Evolutionary conservation across 2,113 vertebrate species (phyloP).

Genomic region (Equus przewalskii): DNA sequence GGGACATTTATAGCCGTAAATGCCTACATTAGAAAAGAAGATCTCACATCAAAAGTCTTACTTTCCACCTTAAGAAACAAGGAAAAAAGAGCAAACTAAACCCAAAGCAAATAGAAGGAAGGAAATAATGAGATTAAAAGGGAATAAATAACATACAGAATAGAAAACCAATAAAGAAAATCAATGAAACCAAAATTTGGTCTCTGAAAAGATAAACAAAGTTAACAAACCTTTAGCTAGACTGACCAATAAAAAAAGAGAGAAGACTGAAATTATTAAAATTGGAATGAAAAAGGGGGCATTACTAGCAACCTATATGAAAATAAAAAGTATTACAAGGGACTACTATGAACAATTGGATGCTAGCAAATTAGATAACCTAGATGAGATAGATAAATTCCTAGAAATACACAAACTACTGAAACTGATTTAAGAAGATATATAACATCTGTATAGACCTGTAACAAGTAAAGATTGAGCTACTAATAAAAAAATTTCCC

Average conservation of each 20-base stretch:
- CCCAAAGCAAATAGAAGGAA: neutral
- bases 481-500: neutral
- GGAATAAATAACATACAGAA: neutral
- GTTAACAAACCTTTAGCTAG: neutral
- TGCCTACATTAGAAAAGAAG: neutral
- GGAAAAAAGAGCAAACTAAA: neutral
- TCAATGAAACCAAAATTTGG: neutral
- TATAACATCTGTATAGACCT: neutral
- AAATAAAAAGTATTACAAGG: neutral
- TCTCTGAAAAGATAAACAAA: neutral
- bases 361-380: neutral
- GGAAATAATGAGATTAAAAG: neutral
- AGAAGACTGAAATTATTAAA: neutral
- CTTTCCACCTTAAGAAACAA: neutral
- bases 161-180: neutral
- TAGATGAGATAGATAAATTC: neutral
- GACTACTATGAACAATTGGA: neutral
- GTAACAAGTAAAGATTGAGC: neutral
- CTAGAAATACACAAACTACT: neutral
- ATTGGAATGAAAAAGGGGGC: neutral
- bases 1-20: neutral
- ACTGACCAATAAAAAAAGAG: constrained; percentile 13
- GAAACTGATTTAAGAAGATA: neutral
- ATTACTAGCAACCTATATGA: neutral
- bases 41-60: neutral